phyloP scores from a whole-genome alignment of 1,140 invertebrate species.

The Pseudomyrmex flavicornis region DNA sequence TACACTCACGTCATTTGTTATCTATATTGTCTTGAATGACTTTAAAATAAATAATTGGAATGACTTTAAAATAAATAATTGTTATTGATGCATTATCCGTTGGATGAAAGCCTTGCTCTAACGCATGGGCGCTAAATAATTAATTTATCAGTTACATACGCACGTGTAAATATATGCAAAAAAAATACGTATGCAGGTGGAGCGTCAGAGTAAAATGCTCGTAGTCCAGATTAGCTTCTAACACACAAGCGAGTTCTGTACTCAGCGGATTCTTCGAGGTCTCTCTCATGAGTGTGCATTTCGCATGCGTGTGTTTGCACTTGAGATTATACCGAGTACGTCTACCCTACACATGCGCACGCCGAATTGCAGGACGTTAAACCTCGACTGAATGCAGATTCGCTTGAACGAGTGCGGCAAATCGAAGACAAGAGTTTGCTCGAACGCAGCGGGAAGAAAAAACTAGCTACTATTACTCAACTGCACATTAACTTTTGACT shows the following conservation, averaged over 20 bases:
- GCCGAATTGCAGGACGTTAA: constrained; percentile 59
- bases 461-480: constrained; percentile 24
- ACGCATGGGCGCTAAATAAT: not conserved
- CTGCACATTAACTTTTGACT: constrained; percentile 13
- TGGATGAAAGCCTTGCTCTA: not conserved
- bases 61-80: constrained; percentile 32
- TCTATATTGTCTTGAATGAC: not conserved
- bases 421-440: constrained; percentile 44
- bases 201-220: too few species aligned
- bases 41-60: constrained; percentile 17
- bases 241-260: constrained; percentile 12
- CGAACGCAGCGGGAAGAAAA: not conserved
- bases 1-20: constrained; percentile 6
- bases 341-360: constrained; percentile 19
- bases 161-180: not conserved
- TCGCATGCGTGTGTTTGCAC: not conserved
- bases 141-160: not conserved
- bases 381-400: constrained; percentile 49
- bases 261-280: constrained; percentile 51
- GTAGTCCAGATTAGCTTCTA: constrained; percentile 46
- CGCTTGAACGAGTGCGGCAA: constrained; percentile 36
- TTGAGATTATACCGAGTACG: not conserved
- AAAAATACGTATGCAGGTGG: not conserved
- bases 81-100: not conserved
- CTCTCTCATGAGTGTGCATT: constrained; percentile 1